Evolutionary conservation across 2,797 vertebrate genomes (phyloP), one percentile per base, ranked within the genome.

Genomic region (Myripristis murdjan): DNA sequence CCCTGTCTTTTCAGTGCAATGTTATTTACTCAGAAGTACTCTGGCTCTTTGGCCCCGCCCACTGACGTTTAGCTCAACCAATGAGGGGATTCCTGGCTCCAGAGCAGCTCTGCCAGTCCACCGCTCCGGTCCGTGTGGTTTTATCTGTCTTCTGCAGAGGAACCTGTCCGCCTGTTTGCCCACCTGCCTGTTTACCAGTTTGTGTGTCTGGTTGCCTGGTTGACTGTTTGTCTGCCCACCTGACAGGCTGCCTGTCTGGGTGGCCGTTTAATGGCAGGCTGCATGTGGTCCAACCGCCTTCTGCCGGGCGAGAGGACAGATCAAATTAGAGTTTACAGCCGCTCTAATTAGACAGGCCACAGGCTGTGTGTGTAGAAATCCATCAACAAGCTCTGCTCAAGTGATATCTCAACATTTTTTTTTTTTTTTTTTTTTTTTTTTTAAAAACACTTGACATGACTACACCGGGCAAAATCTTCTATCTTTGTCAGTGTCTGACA

Each of bases 341-440:
- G 83, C 69, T 73, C 76, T 82, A 83, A 85, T 85, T 85, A 85
- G 78, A 80, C 80, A 62, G 60, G 73, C 71, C 69, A 63, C 70
- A 73, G 64, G 57, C 52, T 47, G 78, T 77, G 53, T 84, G 71
- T 83, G 68, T 71, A 79, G 76, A 77, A 59, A 71, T 86, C 84
- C 62, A 63, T 86, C 84, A 86, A 68, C 82, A 68, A 10, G 23
- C 46, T 14, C 56, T 55, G 72, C 77, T 43, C 56, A 44, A 55
- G 80, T 71, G 59, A 64, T 64, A 64, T 72, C n/a, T n/a, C n/a
- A n/a, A n/a, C n/a, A n/a, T n/a, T n/a, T n/a, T n/a, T n/a, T n/a
- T n/a, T n/a, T n/a, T n/a, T n/a, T n/a, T n/a, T n/a, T n/a, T n/a
- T n/a, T n/a, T n/a, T n/a, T 70, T 82, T 58, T 63, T 69, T 61